Conservation (phyloP, 1,140 invertebrate species). For the Leptonema lineaticorne region DNA sequence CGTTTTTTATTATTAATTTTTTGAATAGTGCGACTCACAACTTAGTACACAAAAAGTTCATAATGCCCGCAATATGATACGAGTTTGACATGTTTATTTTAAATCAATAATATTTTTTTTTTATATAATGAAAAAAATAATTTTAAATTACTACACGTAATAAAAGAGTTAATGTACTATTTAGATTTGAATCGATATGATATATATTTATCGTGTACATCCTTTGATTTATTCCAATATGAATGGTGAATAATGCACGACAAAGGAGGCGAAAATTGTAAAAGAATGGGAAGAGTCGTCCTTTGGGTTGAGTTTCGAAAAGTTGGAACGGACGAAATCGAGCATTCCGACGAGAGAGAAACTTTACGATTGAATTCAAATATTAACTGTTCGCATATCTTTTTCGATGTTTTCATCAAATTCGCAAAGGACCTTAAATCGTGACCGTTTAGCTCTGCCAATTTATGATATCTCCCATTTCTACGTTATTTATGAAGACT, state of each 20-base stretch:
- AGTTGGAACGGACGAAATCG: constrained; percentile 11
- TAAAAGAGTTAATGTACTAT: too few relatives aligned
- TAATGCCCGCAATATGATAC: too few relatives aligned
- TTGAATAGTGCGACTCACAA: too few relatives aligned
- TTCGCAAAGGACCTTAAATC: constrained; percentile 17
- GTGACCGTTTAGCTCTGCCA: constrained; percentile 10
- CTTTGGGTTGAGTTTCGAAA: background rate
- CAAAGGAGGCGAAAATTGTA: background rate
- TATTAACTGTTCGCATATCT: constrained; percentile 37
- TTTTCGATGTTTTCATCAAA: constrained; percentile 34
- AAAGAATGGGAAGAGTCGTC: background rate
- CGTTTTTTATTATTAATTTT: too few relatives aligned
- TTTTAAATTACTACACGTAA: too few relatives aligned
- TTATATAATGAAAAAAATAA: too few relatives aligned
- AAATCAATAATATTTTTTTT: too few relatives aligned
- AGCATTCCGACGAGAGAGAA: constrained; percentile 22
- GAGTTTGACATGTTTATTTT: too few relatives aligned
- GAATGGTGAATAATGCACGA: constrained; percentile 37
- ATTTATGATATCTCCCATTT: constrained; percentile 33
- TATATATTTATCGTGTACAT: too few relatives aligned
- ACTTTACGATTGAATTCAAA: constrained; percentile 39
- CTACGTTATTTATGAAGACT: constrained; percentile 33
- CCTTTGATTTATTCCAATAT: constrained; percentile 40
- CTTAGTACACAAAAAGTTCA: too few relatives aligned
- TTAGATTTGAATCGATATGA: too few relatives aligned